Evolutionary conservation across 2,797 vertebrate species (phyloP).

Genomic region (Delichon dasypus): DNA sequence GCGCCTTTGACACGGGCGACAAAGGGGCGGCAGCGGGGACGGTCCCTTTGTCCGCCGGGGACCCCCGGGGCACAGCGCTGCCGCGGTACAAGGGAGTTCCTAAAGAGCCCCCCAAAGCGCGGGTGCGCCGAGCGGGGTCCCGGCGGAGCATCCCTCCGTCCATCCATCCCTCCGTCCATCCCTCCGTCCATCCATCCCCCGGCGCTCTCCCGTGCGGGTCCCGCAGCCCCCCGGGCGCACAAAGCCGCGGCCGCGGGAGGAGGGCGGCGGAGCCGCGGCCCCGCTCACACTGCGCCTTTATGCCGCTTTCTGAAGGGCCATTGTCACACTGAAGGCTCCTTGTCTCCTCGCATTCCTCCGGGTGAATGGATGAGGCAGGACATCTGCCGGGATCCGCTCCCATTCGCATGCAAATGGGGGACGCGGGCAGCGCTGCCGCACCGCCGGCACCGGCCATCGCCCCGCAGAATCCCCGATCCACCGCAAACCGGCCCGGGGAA

Average conservation of each 20-base stretch:
- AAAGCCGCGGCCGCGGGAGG: not conserved
- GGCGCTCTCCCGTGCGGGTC: not conserved
- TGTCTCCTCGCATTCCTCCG: conserved; percentile 76
- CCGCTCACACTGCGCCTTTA: conserved; percentile 74
- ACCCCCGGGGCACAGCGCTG: rapidly evolving
- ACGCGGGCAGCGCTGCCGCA: conserved; percentile 48
- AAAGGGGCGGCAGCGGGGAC: not conserved
- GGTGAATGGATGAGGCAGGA: conserved; percentile 80
- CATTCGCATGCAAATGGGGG: conserved; percentile 87
- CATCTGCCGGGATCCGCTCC: conserved; percentile 85
- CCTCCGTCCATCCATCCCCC: too few relatives aligned
- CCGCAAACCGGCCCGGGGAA: not conserved
- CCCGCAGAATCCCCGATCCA: not conserved
- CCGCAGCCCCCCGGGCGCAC: not conserved
- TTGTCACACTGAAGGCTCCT: conserved; percentile 74
- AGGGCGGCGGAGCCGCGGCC: conserved; percentile 56
- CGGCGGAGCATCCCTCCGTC: not conserved
- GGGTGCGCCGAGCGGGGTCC: not conserved
- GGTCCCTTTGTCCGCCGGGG: not conserved
- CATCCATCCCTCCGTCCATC: too few relatives aligned
- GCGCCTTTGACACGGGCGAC: not conserved
- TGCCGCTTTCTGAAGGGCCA: conserved; percentile 74
- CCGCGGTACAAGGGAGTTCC: not conserved
- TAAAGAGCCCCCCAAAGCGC: not conserved
- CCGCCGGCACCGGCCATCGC: not conserved